These are phyloP conservation scores for Oplegnathus fasciatus DNA, from an alignment of 2,113 vertebrate genomes.

Conservation along the genomic window DNA sequence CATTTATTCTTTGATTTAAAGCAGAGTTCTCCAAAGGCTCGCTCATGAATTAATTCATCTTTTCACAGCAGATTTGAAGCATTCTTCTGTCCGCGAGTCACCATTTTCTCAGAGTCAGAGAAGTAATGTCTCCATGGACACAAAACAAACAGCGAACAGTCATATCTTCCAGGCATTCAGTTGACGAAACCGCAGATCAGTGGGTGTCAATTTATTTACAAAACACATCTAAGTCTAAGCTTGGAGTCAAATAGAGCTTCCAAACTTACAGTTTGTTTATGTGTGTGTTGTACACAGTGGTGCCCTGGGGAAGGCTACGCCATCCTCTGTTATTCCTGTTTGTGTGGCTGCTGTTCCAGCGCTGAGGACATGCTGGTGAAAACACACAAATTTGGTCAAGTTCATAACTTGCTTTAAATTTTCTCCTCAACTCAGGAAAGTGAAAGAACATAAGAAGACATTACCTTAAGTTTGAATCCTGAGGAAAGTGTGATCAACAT, in stretches of 20 bases:
- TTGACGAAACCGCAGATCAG: conserved; percentile 60
- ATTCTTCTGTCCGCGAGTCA: conserved; percentile 29
- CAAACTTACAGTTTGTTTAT: conserved; percentile 49
- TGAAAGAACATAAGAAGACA: neutral
- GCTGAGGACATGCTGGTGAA: conserved; percentile 23
- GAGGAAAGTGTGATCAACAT: neutral
- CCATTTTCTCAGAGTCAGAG: conserved; percentile 26
- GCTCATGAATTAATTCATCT: conserved; percentile 1
- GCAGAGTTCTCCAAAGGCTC: conserved; percentile 1
- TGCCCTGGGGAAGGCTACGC: conserved; percentile 59
- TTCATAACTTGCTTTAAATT: conserved; percentile 3
- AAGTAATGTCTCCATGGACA: conserved; percentile 46
- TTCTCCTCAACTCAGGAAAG: neutral
- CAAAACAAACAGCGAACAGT: conserved; percentile 51
- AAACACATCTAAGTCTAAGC: conserved; percentile 56
- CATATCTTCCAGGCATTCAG: conserved; percentile 59
- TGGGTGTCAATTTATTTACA: conserved; percentile 66
- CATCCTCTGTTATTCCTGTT: conserved; percentile 50
- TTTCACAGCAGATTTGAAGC: conserved; percentile 3
- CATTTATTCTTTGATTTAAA: conserved; percentile 4
- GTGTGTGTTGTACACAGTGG: conserved; percentile 8
- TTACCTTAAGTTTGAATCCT: neutral
- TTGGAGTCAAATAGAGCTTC: conserved; percentile 59
- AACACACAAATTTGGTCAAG: conserved; percentile 12
- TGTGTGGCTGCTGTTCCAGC: conserved; percentile 26